Evolutionary conservation across 2,797 vertebrate species (phyloP), one percentile per base, ranked within the genome.

Genomic region (Silurus aristotelis): DNA sequence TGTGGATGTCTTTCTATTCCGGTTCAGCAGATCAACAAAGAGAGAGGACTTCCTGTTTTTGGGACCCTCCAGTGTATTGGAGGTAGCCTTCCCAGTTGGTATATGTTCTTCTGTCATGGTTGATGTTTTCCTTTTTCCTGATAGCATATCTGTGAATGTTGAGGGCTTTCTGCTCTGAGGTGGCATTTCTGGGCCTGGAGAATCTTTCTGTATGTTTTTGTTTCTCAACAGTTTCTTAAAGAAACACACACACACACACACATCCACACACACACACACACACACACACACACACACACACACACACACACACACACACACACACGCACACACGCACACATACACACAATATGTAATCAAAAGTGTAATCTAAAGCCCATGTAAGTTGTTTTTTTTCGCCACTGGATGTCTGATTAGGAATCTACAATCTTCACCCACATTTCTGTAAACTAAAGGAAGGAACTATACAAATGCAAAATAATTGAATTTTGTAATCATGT

Each of bases 141-240:
- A 82, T 43, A 93, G 79, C 17, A 93, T 72, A 89, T 94, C 93
- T 14, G 90, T 89, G 82, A 94, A 94, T 43, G 93, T 90, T n/a
- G 94, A 95, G 6, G 67, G 48, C 71, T 93, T 95, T 83, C 92
- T 91, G 87, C 68, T 89, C 66, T 80, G 80, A 7, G 87, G 5
- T 8, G 86, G n/a, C 43, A 91, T 90, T 73, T 92, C 92, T 0
- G 91, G 87, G 5, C 80, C 75, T 3, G 79, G 31, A 64, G 93
- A 88, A 17, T 90, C 73, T 22, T 88, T 87, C 0, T n/a, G 82
- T 10, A 88, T 90, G 68, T 92, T 93, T 66, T 89, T 92, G 60
- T 81, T 93, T 86, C 93, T 93, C 15, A 93, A 89, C 52, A 94
- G 80, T 80, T 91, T 94, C 95, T 96, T 60, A 6, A 77, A 58